Percentiles rank a stretch among this genome's conserved stretches.
phyloP scores from a whole-genome alignment of 2,113 vertebrate species.

The Pseudonaja textilis region DNA sequence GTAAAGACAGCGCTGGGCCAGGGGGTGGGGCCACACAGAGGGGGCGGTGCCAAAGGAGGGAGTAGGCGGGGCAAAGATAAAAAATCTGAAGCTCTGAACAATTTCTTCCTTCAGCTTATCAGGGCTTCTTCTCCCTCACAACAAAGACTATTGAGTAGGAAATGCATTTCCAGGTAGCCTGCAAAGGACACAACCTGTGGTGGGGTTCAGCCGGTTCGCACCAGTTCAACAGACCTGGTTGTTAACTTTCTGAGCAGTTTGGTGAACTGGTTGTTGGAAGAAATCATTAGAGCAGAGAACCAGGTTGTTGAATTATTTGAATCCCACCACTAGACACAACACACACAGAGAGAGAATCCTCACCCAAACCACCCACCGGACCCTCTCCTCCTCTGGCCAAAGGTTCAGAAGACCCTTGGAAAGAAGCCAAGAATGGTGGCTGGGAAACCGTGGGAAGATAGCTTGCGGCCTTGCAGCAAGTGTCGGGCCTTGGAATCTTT shows the following conservation, averaged over 20 bases:
- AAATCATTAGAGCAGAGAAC: too few relatives aligned
- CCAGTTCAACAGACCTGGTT: too few relatives aligned
- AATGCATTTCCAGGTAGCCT: conserved; percentile 39
- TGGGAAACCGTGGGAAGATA: not conserved
- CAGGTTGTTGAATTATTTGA: too few relatives aligned
- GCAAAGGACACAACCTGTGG: not conserved
- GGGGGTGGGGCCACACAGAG: not conserved
- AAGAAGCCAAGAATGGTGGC: not conserved
- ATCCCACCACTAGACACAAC: not conserved
- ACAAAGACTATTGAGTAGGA: conserved; percentile 41
- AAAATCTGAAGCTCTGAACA: not conserved
- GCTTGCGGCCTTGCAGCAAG: not conserved
- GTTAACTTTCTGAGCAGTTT: too few relatives aligned
- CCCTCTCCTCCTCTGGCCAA: not conserved
- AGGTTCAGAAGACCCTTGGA: not conserved
- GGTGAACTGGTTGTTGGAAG: too few relatives aligned
- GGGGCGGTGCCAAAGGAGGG: not conserved
- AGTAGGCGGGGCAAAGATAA: not conserved
- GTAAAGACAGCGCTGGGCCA: not conserved
- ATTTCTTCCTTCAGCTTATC: conserved; percentile 46
- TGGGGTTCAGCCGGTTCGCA: too few relatives aligned
- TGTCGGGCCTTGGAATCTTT: not conserved
- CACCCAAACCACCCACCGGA: not conserved
- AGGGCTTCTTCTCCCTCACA: conserved; percentile 17
- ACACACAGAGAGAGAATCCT: not conserved